A percentile compares a stretch with the other conserved stretches of the same genome.
phyloP scores from a whole-genome alignment of 1,140 invertebrate genomes.

The Drosophila saltans region DNA sequence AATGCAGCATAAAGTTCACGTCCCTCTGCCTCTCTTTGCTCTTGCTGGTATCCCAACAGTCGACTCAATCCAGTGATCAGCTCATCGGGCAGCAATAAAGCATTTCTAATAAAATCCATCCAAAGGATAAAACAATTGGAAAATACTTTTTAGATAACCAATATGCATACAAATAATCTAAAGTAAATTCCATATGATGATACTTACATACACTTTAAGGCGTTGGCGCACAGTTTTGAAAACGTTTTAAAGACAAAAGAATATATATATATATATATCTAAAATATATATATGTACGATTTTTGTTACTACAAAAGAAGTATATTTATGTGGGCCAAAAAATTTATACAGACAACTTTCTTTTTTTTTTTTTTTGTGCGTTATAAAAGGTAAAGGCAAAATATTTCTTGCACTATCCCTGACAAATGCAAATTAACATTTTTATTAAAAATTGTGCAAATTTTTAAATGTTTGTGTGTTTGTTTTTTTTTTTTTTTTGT shows the following conservation, averaged over 20 bases:
- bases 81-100: constrained; percentile 48
- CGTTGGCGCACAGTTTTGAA: constrained; percentile 1
- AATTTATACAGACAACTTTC: background rate
- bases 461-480: background rate
- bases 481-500: background rate
- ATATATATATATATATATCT: background rate
- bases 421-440: constrained; percentile 29
- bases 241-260: background rate
- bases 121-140: no score
- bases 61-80: constrained; percentile 30
- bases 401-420: constrained; percentile 24
- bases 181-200: background rate
- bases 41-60: constrained; percentile 15
- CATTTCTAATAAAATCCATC: constrained; percentile 22
- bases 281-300: background rate
- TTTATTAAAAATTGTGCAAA: constrained; percentile 10
- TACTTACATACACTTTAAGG: constrained; percentile 39
- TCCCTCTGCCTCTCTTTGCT: background rate
- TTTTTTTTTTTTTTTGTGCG: background rate
- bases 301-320: background rate
- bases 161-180: no score
- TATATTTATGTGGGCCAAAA: background rate
- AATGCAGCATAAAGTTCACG: background rate
- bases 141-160: background rate
- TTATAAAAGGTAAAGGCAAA: constrained; percentile 20